phyloP scores from a whole-genome alignment of 2,888 invertebrate species.

The Leptura quadrifasciata region DNA sequence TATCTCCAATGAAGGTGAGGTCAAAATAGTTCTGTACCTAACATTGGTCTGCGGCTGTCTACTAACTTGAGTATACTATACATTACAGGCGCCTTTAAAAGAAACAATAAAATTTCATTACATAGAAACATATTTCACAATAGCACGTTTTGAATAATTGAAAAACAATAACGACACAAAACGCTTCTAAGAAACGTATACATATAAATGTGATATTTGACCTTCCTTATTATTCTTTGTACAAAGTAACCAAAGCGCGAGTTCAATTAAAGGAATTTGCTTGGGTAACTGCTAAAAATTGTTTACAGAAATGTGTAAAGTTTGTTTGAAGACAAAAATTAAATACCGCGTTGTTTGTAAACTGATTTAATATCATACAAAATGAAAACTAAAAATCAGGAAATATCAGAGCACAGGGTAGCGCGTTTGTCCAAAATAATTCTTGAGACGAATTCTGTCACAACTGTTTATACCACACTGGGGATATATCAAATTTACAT shows the following conservation, averaged over 20 bases:
- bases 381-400: background rate
- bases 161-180: background rate
- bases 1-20: no score
- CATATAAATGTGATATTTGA: background rate
- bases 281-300: background rate
- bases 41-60: no score
- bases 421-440: no score
- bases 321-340: background rate
- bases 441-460: no score
- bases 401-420: no score
- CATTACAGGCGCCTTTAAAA: background rate
- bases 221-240: background rate
- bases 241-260: background rate
- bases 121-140: background rate
- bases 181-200: background rate
- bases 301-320: background rate
- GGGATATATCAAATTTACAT: no score
- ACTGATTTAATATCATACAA: background rate
- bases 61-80: background rate
- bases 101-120: background rate
- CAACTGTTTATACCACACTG: no score
- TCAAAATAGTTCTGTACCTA: no score
- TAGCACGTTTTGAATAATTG: background rate
- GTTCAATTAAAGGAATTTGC: background rate
- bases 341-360: background rate